A percentile compares a stretch with the other conserved stretches of the same genome.
Conservation (phyloP, 2,888 invertebrate species). For the Epinotia ramella region DNA sequence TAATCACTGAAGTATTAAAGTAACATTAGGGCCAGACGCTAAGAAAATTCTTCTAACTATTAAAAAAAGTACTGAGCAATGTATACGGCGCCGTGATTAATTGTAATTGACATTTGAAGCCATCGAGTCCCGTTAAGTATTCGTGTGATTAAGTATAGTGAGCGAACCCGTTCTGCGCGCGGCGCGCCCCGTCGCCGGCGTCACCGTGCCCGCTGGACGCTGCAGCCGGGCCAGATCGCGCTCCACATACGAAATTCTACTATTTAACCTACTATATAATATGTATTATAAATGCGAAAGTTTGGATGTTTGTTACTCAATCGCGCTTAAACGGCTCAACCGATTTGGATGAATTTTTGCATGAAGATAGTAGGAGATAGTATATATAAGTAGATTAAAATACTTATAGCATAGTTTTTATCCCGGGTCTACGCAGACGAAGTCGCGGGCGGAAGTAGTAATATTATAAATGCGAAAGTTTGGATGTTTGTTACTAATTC, state of each 20-base stretch:
- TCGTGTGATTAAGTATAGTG: constrained; percentile 11
- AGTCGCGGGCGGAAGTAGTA: no score
- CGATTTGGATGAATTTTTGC: no score
- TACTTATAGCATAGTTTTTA: no score
- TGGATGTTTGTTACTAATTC: no score
- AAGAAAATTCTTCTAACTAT: constrained; percentile 29
- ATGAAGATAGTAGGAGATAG: no score
- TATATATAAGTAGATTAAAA: no score
- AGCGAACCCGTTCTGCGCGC: constrained; percentile 1
- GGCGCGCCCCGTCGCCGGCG: background rate
- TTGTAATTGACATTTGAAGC: constrained; percentile 42
- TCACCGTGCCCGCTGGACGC: background rate
- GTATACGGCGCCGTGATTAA: constrained; percentile 55
- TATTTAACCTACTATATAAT: no score
- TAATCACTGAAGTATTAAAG: constrained; percentile 42
- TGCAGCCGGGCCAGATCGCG: background rate
- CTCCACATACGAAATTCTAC: background rate
- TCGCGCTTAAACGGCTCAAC: no score
- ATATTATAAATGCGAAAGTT: no score
- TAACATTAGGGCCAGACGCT: constrained; percentile 41
- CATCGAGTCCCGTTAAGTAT: constrained; percentile 34
- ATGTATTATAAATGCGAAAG: no score
- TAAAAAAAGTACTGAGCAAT: constrained; percentile 53
- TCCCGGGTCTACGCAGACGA: no score
- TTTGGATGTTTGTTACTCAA: no score